Conservation (phyloP, 1,140 invertebrate genomes). For the Stenopsyche tienmushanensis region DNA sequence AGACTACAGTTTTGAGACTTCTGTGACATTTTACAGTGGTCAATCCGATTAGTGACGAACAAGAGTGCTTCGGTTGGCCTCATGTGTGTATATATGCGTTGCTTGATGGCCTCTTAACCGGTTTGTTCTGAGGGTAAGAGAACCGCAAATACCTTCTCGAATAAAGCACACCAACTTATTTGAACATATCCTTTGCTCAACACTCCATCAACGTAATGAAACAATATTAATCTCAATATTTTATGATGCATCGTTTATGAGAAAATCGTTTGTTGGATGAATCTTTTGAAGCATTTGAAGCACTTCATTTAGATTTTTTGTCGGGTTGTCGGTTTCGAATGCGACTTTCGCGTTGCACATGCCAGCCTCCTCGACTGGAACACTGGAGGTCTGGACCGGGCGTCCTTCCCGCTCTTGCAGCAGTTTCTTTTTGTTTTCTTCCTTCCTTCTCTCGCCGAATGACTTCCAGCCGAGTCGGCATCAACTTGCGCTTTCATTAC, state of each 20-base stretch:
- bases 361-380: no score
- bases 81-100: not conserved
- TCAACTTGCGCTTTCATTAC: conserved; percentile 40
- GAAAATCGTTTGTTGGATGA: no score
- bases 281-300: no score
- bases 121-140: not conserved
- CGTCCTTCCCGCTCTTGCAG: conserved; percentile 24
- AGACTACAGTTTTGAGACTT: no score
- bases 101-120: not conserved
- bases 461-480: conserved; percentile 2
- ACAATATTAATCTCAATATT: no score
- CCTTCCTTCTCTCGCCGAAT: not conserved
- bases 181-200: no score
- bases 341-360: not conserved
- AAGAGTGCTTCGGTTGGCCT: not conserved
- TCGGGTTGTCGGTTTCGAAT: not conserved
- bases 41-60: conserved; percentile 15
- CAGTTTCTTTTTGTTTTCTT: not conserved
- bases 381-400: conserved; percentile 21
- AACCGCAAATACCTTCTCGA: not conserved
- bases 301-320: no score
- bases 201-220: no score
- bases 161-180: no score
- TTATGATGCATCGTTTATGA: no score
- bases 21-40: not conserved